Evolutionary conservation across 2,113 vertebrate genomes (phyloP).

Genomic region (Philantomba maxwellii): DNA sequence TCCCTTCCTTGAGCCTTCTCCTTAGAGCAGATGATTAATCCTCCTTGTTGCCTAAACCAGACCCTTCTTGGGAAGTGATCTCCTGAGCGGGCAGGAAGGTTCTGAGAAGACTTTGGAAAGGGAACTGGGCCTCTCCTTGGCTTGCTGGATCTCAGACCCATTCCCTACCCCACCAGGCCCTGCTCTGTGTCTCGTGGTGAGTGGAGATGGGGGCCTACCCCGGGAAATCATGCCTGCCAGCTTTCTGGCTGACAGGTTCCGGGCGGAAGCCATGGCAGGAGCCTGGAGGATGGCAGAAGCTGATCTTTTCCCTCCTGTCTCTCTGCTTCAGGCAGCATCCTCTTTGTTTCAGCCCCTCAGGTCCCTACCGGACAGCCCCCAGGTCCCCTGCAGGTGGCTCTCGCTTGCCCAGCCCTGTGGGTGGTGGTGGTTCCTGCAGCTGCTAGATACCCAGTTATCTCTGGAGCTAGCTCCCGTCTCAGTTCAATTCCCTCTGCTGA

Average conservation of each 20-base stretch:
- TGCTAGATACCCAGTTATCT: too few relatives aligned
- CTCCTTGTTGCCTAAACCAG: not conserved
- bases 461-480: not conserved
- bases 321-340: not conserved
- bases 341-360: not conserved
- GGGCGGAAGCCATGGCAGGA: not conserved
- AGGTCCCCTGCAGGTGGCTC: not conserved
- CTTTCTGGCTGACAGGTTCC: not conserved
- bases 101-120: not conserved
- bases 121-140: not conserved
- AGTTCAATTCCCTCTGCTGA: not conserved
- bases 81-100: rapidly evolving
- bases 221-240: too few relatives aligned
- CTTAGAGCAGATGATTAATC: rapidly evolving
- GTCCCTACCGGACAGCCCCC: not conserved
- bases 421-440: not conserved
- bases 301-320: not conserved
- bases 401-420: not conserved
- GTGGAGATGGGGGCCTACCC: not conserved
- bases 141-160: not conserved
- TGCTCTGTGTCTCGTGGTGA: rapidly evolving
- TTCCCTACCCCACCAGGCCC: not conserved
- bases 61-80: not conserved
- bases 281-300: rapidly evolving
- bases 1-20: not conserved